Evolutionary conservation across 2,797 vertebrate species (phyloP), one percentile per base, ranked within the genome.

Genomic region (Oreortyx pictus): DNA sequence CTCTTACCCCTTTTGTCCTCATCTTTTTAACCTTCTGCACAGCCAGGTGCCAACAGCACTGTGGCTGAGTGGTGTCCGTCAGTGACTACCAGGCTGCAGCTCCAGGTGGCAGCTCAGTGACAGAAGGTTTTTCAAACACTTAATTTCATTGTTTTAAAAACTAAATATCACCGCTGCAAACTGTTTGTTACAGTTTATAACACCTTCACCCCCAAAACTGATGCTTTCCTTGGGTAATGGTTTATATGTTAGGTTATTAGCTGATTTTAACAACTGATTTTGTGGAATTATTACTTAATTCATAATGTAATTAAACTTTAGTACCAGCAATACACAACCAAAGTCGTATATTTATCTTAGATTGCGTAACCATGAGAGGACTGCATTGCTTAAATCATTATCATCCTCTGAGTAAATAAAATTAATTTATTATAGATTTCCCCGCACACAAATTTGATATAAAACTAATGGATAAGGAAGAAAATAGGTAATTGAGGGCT

Each of bases 221-320:
- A 75, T 81, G 73, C 37, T 93, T 77, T 27, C 86, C 67, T 77
- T 46, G 70, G 46, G 56, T 94, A 90, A 56, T 73, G 61, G 76
- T 59, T 92, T 67, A 83, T 89, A 57, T 13, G 65, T 35, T 73
- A 89, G 57, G 65, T 88, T 94, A 71, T 78, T 89, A 90, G 75
- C 61, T 66, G 86, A 65, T 85, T 95, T 94, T 93, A 83, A 87
- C 44, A 82, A 94, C 92, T 74, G 10, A 73, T 94, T 93, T 94
- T 90, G 78, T 80, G 81, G 66, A 88, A 92, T 93, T 96, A 92
- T 86, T 93, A 59, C 62, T 95, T 95, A 91, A 90, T 82, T 92
- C 80, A 81, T 88, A 83, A 70, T 29, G 25, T 79, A 82, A 92
- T 94, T 88, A 95, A 93, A 65, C 90, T 85, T 92, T 59, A 85